Conservation (phyloP, 2,797 vertebrate species). For the Aldrovandia affinis region DNA sequence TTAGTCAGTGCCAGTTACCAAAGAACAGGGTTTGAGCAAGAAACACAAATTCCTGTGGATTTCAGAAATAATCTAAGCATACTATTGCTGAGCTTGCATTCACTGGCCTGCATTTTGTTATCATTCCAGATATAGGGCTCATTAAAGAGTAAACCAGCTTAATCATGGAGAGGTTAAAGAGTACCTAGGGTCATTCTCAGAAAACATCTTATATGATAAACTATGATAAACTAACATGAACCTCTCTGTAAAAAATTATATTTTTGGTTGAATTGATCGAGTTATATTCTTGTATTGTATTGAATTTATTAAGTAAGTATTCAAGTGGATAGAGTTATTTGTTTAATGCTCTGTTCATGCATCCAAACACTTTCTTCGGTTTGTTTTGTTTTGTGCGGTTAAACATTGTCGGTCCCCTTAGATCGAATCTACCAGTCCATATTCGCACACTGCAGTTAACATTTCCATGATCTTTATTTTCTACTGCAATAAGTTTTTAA, state of each 20-base stretch:
- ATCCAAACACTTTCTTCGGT: not conserved
- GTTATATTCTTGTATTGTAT: too few species aligned
- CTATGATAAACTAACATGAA: not conserved
- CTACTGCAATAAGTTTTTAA: not conserved
- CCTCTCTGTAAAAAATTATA: not conserved
- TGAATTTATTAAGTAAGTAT: too few species aligned
- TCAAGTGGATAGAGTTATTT: not conserved
- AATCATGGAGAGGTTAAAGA: not conserved
- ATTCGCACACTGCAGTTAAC: not conserved
- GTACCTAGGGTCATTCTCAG: not conserved
- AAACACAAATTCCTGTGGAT: not conserved
- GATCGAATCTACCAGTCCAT: not conserved
- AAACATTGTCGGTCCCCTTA: not conserved
- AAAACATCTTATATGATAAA: not conserved
- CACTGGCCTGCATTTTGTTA: not conserved
- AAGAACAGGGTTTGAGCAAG: not conserved
- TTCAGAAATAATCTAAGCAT: not conserved
- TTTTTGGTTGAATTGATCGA: not conserved
- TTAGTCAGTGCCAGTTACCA: not conserved
- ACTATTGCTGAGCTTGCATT: not conserved
- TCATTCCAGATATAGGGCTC: not conserved
- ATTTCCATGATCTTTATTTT: not conserved
- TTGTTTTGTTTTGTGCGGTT: not conserved
- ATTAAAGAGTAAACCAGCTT: not conserved
- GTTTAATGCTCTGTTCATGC: not conserved